Evolutionary conservation across 2,113 vertebrate species (phyloP).

Genomic region (Podocnemis expansa): DNA sequence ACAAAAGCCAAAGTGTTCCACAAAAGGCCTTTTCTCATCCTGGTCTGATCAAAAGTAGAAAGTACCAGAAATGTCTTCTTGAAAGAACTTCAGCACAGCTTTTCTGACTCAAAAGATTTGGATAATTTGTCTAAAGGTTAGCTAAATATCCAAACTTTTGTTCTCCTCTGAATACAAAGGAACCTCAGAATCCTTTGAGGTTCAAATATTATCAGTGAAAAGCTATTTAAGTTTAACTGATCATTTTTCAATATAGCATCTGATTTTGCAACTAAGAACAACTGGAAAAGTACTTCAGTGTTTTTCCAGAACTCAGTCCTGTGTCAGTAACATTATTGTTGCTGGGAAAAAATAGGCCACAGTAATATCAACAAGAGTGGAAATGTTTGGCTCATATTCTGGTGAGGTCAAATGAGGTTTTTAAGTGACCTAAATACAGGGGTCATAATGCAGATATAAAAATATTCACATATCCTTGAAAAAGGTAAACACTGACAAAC

Average conservation of each 20-base stretch:
- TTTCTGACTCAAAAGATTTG: not conserved
- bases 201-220: not conserved
- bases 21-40: not conserved
- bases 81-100: not conserved
- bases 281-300: not conserved
- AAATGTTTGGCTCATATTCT: not conserved
- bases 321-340: not conserved
- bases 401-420: not conserved
- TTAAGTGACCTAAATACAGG: not conserved
- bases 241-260: not conserved
- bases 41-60: not conserved
- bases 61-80: not conserved
- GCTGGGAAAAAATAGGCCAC: not conserved
- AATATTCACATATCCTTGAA: not conserved
- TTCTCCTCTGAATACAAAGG: not conserved
- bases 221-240: not conserved
- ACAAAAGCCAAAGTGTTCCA: not conserved
- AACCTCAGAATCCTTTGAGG: not conserved
- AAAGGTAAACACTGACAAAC: not conserved
- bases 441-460: not conserved
- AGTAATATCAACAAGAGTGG: not conserved
- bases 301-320: not conserved
- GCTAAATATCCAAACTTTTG: not conserved
- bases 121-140: not conserved
- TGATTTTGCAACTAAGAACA: not conserved